These are phyloP conservation scores for Novumbra hubbsi DNA, from an alignment of 2,797 vertebrate species.

Conservation along the genomic window DNA sequence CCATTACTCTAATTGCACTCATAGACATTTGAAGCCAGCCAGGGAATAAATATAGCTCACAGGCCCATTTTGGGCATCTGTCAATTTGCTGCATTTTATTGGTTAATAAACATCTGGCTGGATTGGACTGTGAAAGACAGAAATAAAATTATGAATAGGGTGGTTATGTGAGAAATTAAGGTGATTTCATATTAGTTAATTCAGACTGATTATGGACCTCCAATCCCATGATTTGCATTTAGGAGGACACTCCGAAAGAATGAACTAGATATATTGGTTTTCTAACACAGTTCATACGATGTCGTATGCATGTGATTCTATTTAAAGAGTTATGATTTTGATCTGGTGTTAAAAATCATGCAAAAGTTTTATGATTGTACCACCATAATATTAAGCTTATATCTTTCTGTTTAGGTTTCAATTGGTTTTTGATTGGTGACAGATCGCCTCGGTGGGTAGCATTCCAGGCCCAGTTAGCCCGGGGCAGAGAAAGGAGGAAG, in stretches of 20 bases:
- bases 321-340: neutral
- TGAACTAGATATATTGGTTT: neutral
- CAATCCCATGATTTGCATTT: neutral
- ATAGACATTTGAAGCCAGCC: neutral
- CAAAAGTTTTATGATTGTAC: neutral
- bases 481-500: neutral
- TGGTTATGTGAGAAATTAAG: constrained; percentile 28
- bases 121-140: neutral
- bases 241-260: neutral
- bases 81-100: constrained; percentile 6
- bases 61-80: neutral
- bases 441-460: neutral
- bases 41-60: constrained; percentile 4
- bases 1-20: neutral
- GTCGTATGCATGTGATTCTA: neutral
- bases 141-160: constrained; percentile 30
- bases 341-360: neutral
- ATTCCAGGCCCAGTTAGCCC: neutral
- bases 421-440: neutral
- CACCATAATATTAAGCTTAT: neutral
- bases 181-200: neutral
- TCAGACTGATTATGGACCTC: neutral
- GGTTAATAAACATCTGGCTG: constrained; percentile 4
- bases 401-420: neutral
- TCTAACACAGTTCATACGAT: neutral